Evolutionary conservation across 1,140 invertebrate species (phyloP), one percentile per base, ranked within the genome.

Genomic region (Achatina immaculata): DNA sequence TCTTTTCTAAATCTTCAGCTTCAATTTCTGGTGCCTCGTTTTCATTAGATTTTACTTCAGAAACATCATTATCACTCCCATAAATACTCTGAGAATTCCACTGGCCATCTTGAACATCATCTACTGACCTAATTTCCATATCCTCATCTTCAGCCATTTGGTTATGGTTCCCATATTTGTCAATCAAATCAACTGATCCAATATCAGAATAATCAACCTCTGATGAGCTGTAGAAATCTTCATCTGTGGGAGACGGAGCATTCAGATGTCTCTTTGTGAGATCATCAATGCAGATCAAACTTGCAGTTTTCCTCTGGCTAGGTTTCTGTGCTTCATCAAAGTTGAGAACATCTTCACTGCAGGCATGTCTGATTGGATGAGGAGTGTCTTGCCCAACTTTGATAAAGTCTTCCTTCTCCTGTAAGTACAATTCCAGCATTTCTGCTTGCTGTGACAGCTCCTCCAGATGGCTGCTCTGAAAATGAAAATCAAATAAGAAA

Each of bases 381-480:
- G 87, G 88, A 16, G 76, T 76, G 38, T 85, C 84, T 14, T 65
- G 40, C 31, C 48, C 71, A 0, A 90, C 86, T 42, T 81, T 83
- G 31, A 85, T 45, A 38, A 90, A 69, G 74, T 88, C 86, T 76
- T 88, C 58, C 65, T 87, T 89, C 79, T 89, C 88, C 75, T 88
- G 84, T 58, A 90, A 84, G 51, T 88, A 89, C 6, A 86, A 68
- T 77, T 89, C 83, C 40, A 90, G 80, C 77, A 88, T 86, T 66
- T 87, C 83, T 69, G 87, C 82, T 45, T 86, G 83, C 38, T 83
- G 68, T 34, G 83, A 65, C 0, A 90, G 84, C 1, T 85, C 80
- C 36, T 84, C 82, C 21, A 89, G 66, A 51, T 84, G 68, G 51
- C 84, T 74, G 62, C 80, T 66, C 84, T 87, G 81, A 19, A 85